phyloP scores from a whole-genome alignment of 2,113 vertebrate genomes.

The Capricornis sumatraensis region DNA sequence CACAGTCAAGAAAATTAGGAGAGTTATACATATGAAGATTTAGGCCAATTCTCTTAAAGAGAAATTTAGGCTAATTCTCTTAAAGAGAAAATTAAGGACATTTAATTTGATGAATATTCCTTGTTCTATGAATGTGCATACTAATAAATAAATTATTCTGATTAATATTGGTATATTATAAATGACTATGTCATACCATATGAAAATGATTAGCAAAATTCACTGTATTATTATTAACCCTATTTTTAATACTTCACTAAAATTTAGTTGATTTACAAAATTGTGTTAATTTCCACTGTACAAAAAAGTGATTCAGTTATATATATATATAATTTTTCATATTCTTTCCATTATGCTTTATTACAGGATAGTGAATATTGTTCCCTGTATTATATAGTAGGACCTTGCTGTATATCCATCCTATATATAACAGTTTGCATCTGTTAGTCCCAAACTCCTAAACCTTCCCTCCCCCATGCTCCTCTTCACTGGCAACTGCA shows the following conservation, averaged over 20 bases:
- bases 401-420: not conserved
- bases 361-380: not conserved
- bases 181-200: not conserved
- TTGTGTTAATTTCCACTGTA: not conserved
- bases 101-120: not conserved
- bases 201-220: not conserved
- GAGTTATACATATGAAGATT: not conserved
- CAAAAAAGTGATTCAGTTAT: not conserved
- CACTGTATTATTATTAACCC: not conserved
- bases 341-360: not conserved
- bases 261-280: not conserved
- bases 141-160: not conserved
- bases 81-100: not conserved
- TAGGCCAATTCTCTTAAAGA: not conserved
- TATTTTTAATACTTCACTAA: not conserved
- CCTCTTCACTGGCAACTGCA: not conserved
- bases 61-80: not conserved
- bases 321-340: not conserved
- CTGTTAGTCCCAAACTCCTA: not conserved
- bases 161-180: not conserved
- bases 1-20: not conserved
- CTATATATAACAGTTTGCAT: not conserved
- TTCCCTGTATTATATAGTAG: not conserved
- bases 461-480: not conserved
- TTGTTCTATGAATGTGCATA: not conserved